Percentiles rank a stretch among this genome's conserved stretches.
phyloP scores from a whole-genome alignment of 2,797 vertebrate genomes.

The Chloroceryle amazona region DNA sequence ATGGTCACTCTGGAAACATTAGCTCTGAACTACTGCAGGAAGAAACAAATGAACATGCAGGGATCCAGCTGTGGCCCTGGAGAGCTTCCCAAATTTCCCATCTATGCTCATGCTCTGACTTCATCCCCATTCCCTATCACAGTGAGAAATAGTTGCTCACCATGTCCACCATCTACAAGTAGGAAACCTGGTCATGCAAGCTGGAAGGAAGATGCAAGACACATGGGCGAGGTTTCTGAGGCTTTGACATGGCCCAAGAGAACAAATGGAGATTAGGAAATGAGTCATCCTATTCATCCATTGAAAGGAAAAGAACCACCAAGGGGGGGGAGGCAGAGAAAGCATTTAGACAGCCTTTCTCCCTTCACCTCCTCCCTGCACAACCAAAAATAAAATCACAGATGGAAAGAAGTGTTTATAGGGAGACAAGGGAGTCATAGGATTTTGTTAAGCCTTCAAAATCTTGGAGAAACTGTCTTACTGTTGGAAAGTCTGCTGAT shows the following conservation, averaged over 20 bases:
- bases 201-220: conserved; percentile 33
- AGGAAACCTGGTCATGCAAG: conserved; percentile 26
- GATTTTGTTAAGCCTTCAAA: conserved; percentile 7
- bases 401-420: conserved; percentile 43
- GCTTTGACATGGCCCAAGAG: not conserved
- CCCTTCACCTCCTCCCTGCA: not conserved
- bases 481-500: conserved; percentile 25
- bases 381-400: conserved; percentile 7
- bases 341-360: not conserved
- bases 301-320: conserved; percentile 45
- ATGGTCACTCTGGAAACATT: not conserved
- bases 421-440: conserved; percentile 49
- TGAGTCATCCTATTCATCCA: conserved; percentile 22
- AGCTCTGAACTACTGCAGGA: not conserved
- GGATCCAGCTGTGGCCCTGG: not conserved
- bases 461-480: not conserved
- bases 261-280: conserved; percentile 15
- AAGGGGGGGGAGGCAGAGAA: not conserved
- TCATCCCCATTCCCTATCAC: not conserved
- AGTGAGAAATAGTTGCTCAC: conserved; percentile 20
- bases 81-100: not conserved
- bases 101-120: not conserved
- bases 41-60: not conserved
- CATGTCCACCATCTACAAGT: not conserved
- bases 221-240: conserved; percentile 8